Evolutionary conservation across 2,797 vertebrate species (phyloP).

Genomic region (Ibycter americanus): DNA sequence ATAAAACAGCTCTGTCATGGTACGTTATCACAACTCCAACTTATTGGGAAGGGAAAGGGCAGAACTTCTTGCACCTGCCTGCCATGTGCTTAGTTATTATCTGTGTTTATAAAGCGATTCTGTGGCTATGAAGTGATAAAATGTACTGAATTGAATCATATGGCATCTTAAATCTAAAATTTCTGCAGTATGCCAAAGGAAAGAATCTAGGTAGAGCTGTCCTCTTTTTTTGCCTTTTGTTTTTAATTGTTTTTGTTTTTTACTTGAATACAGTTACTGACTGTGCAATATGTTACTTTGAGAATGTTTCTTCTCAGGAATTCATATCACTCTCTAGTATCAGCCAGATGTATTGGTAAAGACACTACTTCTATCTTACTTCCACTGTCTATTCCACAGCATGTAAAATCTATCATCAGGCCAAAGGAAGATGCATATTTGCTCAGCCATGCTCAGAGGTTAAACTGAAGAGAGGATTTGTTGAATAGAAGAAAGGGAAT

Average conservation of each 20-base stretch:
- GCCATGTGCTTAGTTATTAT: not conserved
- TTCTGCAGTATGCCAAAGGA: not conserved
- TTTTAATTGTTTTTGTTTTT: not conserved
- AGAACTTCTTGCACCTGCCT: not conserved
- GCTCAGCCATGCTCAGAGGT: not conserved
- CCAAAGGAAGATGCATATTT: not conserved
- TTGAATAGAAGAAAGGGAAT: not conserved
- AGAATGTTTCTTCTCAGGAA: not conserved
- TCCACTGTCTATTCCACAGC: not conserved
- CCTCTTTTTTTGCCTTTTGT: not conserved
- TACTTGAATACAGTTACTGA: not conserved
- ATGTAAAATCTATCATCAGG: not conserved
- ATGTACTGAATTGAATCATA: not conserved
- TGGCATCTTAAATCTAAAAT: not conserved
- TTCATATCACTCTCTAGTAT: not conserved
- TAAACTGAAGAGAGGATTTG: not conserved
- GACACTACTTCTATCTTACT: not conserved
- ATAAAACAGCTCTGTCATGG: not conserved
- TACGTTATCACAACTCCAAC: not conserved
- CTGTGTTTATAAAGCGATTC: slow-evolving; percentile 44
- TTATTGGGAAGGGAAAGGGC: not conserved
- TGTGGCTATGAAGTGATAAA: slow-evolving; percentile 6
- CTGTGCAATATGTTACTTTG: not conserved
- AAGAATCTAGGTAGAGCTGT: not conserved
- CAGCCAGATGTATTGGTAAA: not conserved